These are phyloP conservation scores for Channa argus DNA, from an alignment of 2,113 vertebrate species.

Conservation along the genomic window DNA sequence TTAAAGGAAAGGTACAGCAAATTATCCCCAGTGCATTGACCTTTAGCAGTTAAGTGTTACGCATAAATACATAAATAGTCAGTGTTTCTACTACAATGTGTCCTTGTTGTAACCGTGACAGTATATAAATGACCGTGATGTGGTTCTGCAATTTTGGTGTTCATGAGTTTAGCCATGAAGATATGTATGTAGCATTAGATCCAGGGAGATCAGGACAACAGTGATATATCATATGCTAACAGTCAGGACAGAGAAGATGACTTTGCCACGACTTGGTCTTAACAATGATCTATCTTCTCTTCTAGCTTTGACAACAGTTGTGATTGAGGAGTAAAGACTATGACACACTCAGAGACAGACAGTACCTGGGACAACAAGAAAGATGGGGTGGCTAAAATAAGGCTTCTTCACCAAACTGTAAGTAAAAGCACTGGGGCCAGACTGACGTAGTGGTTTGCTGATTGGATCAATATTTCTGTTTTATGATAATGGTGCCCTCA, in stretches of 20 bases:
- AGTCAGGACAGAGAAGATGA: slow-evolving; percentile 40
- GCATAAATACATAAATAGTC: not conserved
- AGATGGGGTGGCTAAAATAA: not conserved
- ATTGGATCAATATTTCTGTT: slow-evolving; percentile 14
- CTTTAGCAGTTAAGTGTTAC: not conserved
- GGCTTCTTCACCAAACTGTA: not conserved
- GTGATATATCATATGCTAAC: slow-evolving; percentile 58
- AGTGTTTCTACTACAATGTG: not conserved
- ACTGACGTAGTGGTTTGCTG: slow-evolving; percentile 16
- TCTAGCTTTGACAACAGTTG: slow-evolving; percentile 45
- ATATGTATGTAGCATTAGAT: slow-evolving; percentile 3
- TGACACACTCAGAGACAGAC: slow-evolving; percentile 7
- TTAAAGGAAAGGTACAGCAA: not conserved
- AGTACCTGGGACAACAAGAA: not conserved
- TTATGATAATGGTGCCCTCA: slow-evolving; percentile 15
- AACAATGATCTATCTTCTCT: slow-evolving; percentile 52
- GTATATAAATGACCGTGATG: not conserved
- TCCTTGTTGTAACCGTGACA: slow-evolving; percentile 22
- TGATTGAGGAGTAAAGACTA: slow-evolving; percentile 42
- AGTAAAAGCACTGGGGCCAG: not conserved
- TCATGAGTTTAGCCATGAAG: slow-evolving; percentile 25
- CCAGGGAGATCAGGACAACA: slow-evolving; percentile 5
- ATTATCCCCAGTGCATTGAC: not conserved
- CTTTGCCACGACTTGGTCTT: slow-evolving; percentile 33
- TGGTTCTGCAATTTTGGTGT: not conserved